Conservation (phyloP, 2,888 invertebrate species). For the Sicus ferrugineus region DNA sequence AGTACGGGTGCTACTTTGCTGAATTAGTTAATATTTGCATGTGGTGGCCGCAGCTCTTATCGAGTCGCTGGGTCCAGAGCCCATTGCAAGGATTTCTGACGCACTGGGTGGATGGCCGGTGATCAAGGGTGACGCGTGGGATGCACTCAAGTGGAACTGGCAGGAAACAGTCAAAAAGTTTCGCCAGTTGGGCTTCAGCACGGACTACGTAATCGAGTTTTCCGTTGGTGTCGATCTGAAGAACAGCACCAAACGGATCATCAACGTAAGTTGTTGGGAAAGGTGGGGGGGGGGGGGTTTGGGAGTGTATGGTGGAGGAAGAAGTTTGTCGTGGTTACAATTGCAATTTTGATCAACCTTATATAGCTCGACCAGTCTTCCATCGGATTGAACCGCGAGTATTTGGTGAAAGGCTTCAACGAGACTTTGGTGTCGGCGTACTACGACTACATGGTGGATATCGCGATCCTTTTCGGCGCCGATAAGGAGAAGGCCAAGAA, state of each 20-base stretch:
- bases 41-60: conserved; percentile 72
- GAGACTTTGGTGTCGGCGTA: conserved; percentile 88
- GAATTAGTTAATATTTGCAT: not conserved
- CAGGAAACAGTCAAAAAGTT: conserved; percentile 83
- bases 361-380: conserved; percentile 86
- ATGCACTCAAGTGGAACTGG: conserved; percentile 77
- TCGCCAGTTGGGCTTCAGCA: conserved; percentile 81
- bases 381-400: conserved; percentile 84
- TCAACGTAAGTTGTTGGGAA: conserved; percentile 81
- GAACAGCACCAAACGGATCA: conserved; percentile 83
- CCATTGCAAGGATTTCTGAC: conserved; percentile 75
- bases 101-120: conserved; percentile 95
- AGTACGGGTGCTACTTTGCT: conserved; percentile 32
- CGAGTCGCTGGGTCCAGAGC: conserved; percentile 78
- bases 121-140: conserved; percentile 79
- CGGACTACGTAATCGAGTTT: conserved; percentile 90
- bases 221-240: conserved; percentile 89
- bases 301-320: too few relatives aligned
- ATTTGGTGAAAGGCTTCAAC: conserved; percentile 80
- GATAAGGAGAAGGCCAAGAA: conserved; percentile 71
- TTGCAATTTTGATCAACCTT: too few relatives aligned
- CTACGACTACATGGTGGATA: conserved; percentile 86
- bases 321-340: too few relatives aligned
- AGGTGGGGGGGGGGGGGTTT: too few relatives aligned
- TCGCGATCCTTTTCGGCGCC: conserved; percentile 86